phyloP scores from a whole-genome alignment of 2,113 vertebrate genomes.

The Parus major region DNA sequence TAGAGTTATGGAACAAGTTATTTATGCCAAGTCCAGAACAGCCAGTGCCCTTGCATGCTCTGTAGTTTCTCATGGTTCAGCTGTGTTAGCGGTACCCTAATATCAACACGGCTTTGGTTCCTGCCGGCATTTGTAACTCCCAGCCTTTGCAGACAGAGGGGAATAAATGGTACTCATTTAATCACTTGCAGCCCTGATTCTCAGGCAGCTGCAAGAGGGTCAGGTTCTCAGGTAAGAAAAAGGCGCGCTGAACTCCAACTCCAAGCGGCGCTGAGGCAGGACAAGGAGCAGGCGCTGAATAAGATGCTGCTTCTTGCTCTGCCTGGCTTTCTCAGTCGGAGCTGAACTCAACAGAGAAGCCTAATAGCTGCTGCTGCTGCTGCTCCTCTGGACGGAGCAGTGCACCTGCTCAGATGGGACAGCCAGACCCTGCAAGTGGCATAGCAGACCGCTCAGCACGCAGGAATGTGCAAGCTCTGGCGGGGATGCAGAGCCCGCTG shows the following conservation, averaged over 20 bases:
- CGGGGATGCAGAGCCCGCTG: not conserved
- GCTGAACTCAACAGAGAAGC: not conserved
- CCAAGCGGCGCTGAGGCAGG: not conserved
- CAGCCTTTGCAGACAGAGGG: not conserved
- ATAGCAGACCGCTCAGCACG: accelerated
- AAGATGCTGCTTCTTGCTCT: not conserved
- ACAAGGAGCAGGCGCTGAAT: not conserved
- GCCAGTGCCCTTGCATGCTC: not conserved
- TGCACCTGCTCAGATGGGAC: not conserved
- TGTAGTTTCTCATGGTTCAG: slow-evolving; percentile 32
- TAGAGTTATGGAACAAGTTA: not conserved
- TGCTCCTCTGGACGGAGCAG: not conserved
- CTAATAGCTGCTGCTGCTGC: not conserved
- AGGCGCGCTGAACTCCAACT: not conserved
- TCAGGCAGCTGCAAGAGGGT: not conserved
- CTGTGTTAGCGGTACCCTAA: not conserved
- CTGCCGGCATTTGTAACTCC: not conserved
- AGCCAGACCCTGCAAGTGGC: not conserved
- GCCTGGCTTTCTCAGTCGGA: not conserved
- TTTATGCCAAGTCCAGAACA: slow-evolving; percentile 21
- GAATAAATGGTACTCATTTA: not conserved
- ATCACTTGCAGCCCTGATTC: not conserved
- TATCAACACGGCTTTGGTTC: slow-evolving; percentile 19
- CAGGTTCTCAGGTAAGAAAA: not conserved
- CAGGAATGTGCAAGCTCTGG: accelerated